Base-by-base conservation (phyloP, 2,797 vertebrate species). In the Hoplostethus atlanticus region DNA sequence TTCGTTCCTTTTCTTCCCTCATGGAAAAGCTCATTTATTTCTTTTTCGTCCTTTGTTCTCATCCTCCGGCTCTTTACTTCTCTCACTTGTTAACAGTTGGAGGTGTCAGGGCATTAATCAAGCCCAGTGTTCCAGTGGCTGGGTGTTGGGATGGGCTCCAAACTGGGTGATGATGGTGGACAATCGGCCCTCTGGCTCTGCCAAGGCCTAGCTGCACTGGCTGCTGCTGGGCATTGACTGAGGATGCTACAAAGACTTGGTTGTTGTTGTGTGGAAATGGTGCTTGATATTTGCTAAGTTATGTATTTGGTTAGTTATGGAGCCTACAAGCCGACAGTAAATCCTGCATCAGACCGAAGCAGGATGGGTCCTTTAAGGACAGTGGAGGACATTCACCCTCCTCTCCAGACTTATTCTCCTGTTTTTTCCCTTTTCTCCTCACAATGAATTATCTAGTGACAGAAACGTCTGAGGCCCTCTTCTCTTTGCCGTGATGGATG, bases 401-500 rank as follows among this genome's bases (percentile, higher is more conserved):
- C 79, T 77, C 76, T 73, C 17, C 71, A 77, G 84, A 76, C 13
- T 3, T 70, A 71, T 64, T 60, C 36, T 40, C 8, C 6, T 28
- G 1, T n/a, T 10, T 10, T n/a, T 28, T 15, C 6, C 28, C 51
- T 51, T 85, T 80, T 68, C 63, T 83, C 61, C 59, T 82, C 72
- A 77, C 75, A 73, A 76, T 84, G 74, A 67, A 86, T 91, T 88
- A 90, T 86, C 86, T 71, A 10, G 76, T 85, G 87, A 86, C 81
- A 81, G 85, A 77, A 69, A 68, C 16, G 31, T 87, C 81, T 76
- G 34, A 30, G 79, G 73, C 59, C 53, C 60, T 58, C 72, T 73
- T 87, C 80, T 71, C 70, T 73, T 48, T 1, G 42, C 61, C 4
- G 13, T 92, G 90, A 93, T 91, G 89, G 84, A 93, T 93, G 81